A percentile compares a stretch with the other conserved stretches of the same genome.
phyloP scores from a whole-genome alignment of 1,140 invertebrate species.

The Euura lappo region DNA sequence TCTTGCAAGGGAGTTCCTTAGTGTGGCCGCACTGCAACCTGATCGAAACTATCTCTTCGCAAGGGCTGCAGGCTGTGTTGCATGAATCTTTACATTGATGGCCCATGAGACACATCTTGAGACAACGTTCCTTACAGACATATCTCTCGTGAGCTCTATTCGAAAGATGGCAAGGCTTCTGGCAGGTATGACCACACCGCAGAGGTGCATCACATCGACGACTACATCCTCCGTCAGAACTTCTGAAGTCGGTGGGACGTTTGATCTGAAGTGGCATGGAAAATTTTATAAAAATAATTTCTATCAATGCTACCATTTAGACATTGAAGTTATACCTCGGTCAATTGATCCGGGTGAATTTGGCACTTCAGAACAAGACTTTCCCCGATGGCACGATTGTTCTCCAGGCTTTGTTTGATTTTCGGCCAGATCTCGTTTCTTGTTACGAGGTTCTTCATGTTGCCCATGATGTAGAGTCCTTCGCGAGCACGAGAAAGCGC shows the following conservation, averaged over 20 bases:
- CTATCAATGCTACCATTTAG: not conserved
- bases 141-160: conserved; percentile 55
- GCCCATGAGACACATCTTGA: not conserved
- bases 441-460: conserved; percentile 66
- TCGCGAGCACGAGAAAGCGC: conserved; percentile 79
- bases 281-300: not conserved
- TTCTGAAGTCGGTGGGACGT: not conserved
- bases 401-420: conserved; percentile 57
- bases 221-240: not conserved
- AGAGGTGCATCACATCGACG: conserved; percentile 25
- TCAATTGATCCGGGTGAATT: conserved; percentile 53
- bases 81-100: not conserved
- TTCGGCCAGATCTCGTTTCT: conserved; percentile 62
- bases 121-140: conserved; percentile 26
- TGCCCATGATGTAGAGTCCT: conserved; percentile 73
- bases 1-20: not conserved
- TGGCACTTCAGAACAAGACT: not conserved
- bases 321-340: conserved; percentile 40
- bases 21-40: not conserved
- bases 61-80: not conserved
- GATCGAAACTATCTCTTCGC: not conserved
- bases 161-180: conserved; percentile 60
- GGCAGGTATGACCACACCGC: conserved; percentile 64
- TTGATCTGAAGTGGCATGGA: not conserved
- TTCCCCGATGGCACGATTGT: conserved; percentile 55